Base-by-base conservation (phyloP, 2,797 vertebrate species). In the Paramormyrops hopkinsi region DNA sequence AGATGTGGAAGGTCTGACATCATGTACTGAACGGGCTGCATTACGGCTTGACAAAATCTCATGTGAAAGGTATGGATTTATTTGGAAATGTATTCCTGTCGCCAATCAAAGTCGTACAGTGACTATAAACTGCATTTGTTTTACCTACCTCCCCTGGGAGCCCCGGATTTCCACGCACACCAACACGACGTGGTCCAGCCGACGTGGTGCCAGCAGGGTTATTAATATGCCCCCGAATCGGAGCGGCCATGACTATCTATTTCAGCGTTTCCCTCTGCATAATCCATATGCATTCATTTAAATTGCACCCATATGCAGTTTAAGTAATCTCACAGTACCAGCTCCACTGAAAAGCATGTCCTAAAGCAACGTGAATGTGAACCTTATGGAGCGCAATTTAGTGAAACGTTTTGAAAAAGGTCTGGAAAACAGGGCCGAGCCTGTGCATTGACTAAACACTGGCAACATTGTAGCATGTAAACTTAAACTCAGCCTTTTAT, bases 251-350 rank as follows among this genome's bases (percentile, higher is more conserved):
- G 8, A 87, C 87, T 51, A 89, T 88, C 88, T 87, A 51, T 65
- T 88, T 82, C 86, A 88, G 62, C n/a, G 33, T 88, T 65, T 84
- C 50, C 37, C 14, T 88, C n/a, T 12, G 8, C 9, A 62, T 82
- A 88, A 76, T 88, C 53, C 88, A 62, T 59, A 88, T 83, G 69
- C 59, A 59, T 90, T 46, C 25, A 88, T 89, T 62, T 37, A 90
- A 88, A 90, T 86, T 90, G 65, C 37, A 85, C 37, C 86, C 88
- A 86, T 76, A 90, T 90, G 79, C 48, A 88, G 86, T 69, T 22
- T 37, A 48, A 82, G 56, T 90, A 91, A 91, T 87, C 76, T 86
- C 82, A 86, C 51, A 88, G 73, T 33, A 82, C 59, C 85, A 85
- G 25, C 44, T 54, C 48, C 12, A 46, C 9, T 14, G 54, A 53